These are phyloP conservation scores for Platycheirus rosarum DNA, from an alignment of 2,888 invertebrate species.

Conservation along the genomic window DNA sequence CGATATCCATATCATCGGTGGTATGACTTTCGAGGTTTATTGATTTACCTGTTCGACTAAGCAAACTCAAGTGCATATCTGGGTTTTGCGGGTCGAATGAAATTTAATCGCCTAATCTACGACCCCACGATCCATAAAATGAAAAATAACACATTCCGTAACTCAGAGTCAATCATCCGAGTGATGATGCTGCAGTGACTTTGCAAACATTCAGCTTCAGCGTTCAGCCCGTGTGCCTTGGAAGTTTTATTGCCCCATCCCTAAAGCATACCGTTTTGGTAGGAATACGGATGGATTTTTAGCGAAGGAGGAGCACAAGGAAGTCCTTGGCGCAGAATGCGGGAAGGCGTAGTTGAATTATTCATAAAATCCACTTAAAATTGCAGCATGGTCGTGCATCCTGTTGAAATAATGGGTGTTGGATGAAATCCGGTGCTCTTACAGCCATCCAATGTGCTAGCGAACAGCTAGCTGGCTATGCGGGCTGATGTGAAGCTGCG, in stretches of 20 bases:
- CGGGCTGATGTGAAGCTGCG: background rate
- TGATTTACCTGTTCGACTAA: slow-evolving; percentile 44
- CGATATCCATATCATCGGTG: slow-evolving; percentile 5
- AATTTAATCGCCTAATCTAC: slow-evolving; percentile 63
- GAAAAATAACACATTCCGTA: slow-evolving; percentile 40
- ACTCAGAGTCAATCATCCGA: slow-evolving; percentile 63
- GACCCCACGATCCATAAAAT: slow-evolving; percentile 40
- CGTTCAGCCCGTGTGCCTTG: slow-evolving; percentile 1
- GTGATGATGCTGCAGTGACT: slow-evolving; percentile 68
- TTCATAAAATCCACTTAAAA: slow-evolving; percentile 73
- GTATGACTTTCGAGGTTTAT: slow-evolving; percentile 35
- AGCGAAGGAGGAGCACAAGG: slow-evolving; percentile 5
- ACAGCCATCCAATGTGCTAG: slow-evolving; percentile 45
- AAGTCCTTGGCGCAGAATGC: slow-evolving; percentile 65
- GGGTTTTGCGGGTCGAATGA: slow-evolving; percentile 33
- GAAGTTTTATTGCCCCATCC: background rate
- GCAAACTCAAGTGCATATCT: slow-evolving; percentile 19
- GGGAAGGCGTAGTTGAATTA: slow-evolving; percentile 71
- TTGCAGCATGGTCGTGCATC: slow-evolving; percentile 69
- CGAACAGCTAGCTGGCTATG: too few species aligned
- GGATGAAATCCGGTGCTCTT: slow-evolving; percentile 54
- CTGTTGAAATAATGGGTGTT: slow-evolving; percentile 63
- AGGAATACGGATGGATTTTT: background rate
- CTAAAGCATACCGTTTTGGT: too few species aligned
- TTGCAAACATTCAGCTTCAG: slow-evolving; percentile 38